Percentiles rank a stretch among this genome's conserved stretches.
Conservation (phyloP, 2,113 vertebrate species). For the Pholis gunnellus region DNA sequence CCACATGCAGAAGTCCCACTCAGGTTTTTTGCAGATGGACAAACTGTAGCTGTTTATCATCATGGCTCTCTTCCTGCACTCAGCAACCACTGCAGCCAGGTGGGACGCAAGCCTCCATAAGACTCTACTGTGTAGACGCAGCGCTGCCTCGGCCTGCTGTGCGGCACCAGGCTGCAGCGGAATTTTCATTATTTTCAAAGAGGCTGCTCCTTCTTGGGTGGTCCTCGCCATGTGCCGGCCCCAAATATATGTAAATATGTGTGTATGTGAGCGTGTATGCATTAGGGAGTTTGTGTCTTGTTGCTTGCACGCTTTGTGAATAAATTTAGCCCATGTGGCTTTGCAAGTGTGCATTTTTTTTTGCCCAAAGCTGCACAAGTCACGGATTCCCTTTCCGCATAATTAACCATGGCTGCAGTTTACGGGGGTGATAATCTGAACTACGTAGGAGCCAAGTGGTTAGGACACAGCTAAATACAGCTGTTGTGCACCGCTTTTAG, state of each 20-base stretch:
- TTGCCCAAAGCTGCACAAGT: slow-evolving; percentile 62
- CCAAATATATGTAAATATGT: slow-evolving; percentile 64
- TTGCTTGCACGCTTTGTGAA: slow-evolving; percentile 57
- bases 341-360: slow-evolving; percentile 48
- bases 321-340: slow-evolving; percentile 64
- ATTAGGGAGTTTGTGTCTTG: slow-evolving; percentile 41
- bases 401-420: slow-evolving; percentile 64
- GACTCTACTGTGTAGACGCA: slow-evolving; percentile 19
- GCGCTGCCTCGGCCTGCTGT: slow-evolving; percentile 54
- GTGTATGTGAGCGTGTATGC: slow-evolving; percentile 45
- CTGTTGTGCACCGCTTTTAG: slow-evolving; percentile 19
- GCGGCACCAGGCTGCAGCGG: slow-evolving; percentile 62
- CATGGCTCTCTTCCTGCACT: slow-evolving; percentile 16
- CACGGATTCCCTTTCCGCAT: slow-evolving; percentile 55
- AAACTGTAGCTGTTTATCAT: slow-evolving; percentile 35
- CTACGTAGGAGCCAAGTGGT: slow-evolving; percentile 52
- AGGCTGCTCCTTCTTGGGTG: slow-evolving; percentile 73
- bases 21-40: slow-evolving; percentile 29
- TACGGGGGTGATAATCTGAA: slow-evolving; percentile 68
- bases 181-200: slow-evolving; percentile 76
- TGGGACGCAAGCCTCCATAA: slow-evolving; percentile 38
- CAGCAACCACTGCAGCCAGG: slow-evolving; percentile 37
- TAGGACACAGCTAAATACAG: slow-evolving; percentile 51
- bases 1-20: slow-evolving; percentile 4
- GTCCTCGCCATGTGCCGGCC: slow-evolving; percentile 73